A percentile compares a stretch with the other conserved stretches of the same genome.
Conservation (phyloP, 2,888 invertebrate genomes). For the Cantharis lateralis region DNA sequence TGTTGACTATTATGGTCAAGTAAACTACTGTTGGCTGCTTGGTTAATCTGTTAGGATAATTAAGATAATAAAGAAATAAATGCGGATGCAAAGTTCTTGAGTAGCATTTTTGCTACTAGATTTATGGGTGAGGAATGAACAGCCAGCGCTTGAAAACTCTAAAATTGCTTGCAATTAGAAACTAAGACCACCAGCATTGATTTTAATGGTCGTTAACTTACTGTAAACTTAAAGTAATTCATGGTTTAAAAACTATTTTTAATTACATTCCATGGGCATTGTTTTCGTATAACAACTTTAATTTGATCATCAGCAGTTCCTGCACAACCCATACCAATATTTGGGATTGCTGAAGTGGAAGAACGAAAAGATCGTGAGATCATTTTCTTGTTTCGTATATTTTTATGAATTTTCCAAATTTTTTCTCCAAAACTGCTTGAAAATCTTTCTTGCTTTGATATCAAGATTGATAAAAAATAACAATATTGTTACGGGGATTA, state of each 20-base stretch:
- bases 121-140: neutral
- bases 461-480: too few relatives aligned
- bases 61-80: neutral
- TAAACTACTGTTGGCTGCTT: neutral
- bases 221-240: neutral
- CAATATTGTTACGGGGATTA: too few relatives aligned
- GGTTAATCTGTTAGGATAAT: constrained; percentile 18
- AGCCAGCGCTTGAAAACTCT: neutral
- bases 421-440: too few relatives aligned
- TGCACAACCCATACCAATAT: too few relatives aligned
- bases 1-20: constrained; percentile 1
- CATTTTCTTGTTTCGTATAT: too few relatives aligned
- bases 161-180: neutral
- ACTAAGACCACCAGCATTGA: neutral
- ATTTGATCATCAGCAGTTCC: neutral
- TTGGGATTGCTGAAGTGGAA: too few relatives aligned
- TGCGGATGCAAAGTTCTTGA: neutral
- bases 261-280: neutral
- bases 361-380: too few relatives aligned
- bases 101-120: neutral
- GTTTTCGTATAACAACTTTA: neutral
- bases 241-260: neutral
- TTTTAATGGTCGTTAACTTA: neutral
- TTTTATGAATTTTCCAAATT: too few relatives aligned
- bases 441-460: too few relatives aligned